Base-by-base conservation (phyloP, 2,797 vertebrate species). In the Alcedo quadribrachys region DNA sequence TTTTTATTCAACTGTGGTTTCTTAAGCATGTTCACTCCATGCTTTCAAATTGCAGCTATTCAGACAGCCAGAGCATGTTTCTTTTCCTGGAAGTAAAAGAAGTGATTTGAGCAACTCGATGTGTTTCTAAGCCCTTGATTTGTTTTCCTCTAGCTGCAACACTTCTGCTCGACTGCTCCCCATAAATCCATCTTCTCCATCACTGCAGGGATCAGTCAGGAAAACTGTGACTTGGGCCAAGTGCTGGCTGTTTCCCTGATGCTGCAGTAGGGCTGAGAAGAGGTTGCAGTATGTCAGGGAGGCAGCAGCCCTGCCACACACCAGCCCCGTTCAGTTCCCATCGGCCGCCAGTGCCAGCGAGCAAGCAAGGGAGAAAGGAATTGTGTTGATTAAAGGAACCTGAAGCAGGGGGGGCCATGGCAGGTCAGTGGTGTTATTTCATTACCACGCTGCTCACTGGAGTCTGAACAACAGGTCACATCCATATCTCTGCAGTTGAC, bases 281-380 rank as follows among this genome's bases (percentile, higher is more conserved):
- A 66, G 68, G 50, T 9, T 70, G 70, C 42, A 63, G 48, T 90
- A 42, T 85, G 65, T 85, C 2, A 1, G 21, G 76, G 71, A 78
- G 58, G 73, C 87, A 81, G 57, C 66, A 55, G 53, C 63, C 65
- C 71, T 86, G 61, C 80, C 35, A 53, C 55, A 58, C 69, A 68
- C 73, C 87, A 5, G 46, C 84, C 79, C 58, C 55, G 84, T 90
- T 90, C 77, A 18, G 8, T 85, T 95, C 85, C 76, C 90, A 95
- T 96, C 93, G 69, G 63, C 91, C 67, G 9, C 66, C 54, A n/a
- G 60, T 96, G 95, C 96, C 95, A 97, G 95, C 81, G 2, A 90
- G 81, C 67, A 90, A 96, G 93, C 89, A 96, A 85, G 66, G 94
- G 85, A 94, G 92, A 96, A 96, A 92, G 87, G 93, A 96, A 96